phyloP scores from a whole-genome alignment of 2,797 vertebrate species.

The Lophotriccus pileatus region DNA sequence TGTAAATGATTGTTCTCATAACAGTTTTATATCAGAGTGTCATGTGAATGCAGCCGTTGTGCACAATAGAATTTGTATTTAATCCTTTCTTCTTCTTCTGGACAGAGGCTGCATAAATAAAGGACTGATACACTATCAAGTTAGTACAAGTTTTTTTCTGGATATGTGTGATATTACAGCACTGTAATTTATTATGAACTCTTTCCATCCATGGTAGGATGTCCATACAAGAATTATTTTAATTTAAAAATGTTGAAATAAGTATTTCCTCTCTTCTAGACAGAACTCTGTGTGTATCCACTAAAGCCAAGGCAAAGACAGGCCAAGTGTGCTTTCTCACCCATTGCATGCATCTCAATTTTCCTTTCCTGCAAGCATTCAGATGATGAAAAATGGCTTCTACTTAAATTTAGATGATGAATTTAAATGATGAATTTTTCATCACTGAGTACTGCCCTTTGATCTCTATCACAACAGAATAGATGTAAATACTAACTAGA shows the following conservation, averaged over 20 bases:
- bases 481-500: background rate
- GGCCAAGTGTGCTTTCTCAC: fast-evolving
- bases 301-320: background rate
- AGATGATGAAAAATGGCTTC: background rate
- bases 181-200: background rate
- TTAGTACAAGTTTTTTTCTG: background rate
- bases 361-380: background rate
- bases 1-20: background rate
- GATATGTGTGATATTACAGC: fast-evolving
- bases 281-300: background rate
- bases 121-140: background rate
- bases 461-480: background rate
- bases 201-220: background rate
- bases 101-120: background rate
- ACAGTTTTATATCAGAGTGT: background rate
- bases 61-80: background rate
- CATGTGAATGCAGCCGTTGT: background rate
- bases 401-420: background rate
- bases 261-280: background rate
- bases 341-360: background rate
- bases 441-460: background rate
- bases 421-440: background rate
- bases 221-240: background rate
- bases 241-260: background rate
- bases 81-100: background rate